A percentile compares a stretch with the other conserved stretches of the same genome.
Conservation (phyloP, 2,797 vertebrate genomes). For the Hafferia zeledoni region DNA sequence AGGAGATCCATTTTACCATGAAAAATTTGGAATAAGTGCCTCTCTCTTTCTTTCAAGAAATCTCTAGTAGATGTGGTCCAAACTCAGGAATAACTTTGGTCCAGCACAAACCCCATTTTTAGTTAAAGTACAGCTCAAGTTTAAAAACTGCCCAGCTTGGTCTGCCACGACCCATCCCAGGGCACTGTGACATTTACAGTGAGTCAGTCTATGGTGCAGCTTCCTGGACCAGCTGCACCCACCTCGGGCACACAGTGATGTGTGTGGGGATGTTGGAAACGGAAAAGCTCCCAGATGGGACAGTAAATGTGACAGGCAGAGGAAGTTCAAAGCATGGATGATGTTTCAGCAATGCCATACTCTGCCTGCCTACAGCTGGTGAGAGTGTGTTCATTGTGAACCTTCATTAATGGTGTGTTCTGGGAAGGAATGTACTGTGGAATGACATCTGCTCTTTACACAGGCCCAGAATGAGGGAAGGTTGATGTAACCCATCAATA, state of each 20-base stretch:
- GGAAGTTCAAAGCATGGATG: neutral
- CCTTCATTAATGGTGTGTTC: neutral
- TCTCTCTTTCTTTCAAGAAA: neutral
- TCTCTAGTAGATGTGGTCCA: neutral
- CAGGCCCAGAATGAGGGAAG: neutral
- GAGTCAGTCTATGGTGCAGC: fast-evolving
- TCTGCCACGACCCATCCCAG: neutral
- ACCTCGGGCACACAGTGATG: fast-evolving
- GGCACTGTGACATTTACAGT: neutral
- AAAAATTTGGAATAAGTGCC: neutral
- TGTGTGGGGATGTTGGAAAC: neutral
- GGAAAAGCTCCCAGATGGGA: neutral
- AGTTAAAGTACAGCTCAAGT: neutral
- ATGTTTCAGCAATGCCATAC: neutral
- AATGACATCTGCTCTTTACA: neutral
- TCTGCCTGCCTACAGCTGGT: neutral
- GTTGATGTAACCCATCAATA: neutral
- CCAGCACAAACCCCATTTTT: neutral
- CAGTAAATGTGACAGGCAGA: neutral
- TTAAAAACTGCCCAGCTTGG: neutral
- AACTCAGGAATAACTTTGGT: neutral
- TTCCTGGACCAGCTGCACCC: neutral
- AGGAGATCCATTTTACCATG: neutral
- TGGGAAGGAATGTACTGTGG: neutral
- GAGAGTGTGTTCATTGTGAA: neutral